Conservation (phyloP, 1,140 invertebrate species). For the Scaptomyza graminum region DNA sequence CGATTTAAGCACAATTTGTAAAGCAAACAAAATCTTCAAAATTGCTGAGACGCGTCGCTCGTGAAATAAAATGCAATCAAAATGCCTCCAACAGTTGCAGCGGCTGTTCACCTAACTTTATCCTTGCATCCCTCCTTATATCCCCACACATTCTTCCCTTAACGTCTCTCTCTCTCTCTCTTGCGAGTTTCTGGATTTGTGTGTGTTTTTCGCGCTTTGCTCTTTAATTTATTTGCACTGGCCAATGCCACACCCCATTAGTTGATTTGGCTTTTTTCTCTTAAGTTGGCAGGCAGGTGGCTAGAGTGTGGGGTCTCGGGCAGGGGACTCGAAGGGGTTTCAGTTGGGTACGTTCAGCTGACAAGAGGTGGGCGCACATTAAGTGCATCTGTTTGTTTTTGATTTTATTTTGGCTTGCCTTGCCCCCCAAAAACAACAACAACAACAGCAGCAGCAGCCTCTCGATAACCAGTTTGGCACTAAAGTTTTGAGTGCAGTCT, state of each 20-base stretch:
- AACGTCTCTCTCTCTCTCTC: background rate
- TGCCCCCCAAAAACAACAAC: background rate
- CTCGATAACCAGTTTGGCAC: constrained; percentile 49
- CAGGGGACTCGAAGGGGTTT: background rate
- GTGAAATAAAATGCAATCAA: constrained; percentile 78
- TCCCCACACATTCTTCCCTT: background rate
- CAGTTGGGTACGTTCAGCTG: constrained; percentile 1
- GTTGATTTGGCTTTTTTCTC: constrained; percentile 21
- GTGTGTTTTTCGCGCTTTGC: constrained; percentile 67
- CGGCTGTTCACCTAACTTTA: background rate
- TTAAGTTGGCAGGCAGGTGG: constrained; percentile 1
- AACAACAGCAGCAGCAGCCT: constrained; percentile 11
- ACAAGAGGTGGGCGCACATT: constrained; percentile 38
- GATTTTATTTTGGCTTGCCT: constrained; percentile 13
- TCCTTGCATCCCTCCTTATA: background rate
- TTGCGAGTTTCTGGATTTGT: constrained; percentile 33
- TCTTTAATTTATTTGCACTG: constrained; percentile 81
- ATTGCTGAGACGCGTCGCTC: constrained; percentile 25
- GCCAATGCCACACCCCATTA: constrained; percentile 77
- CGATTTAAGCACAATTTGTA: constrained; percentile 67
- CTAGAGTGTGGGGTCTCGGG: background rate
- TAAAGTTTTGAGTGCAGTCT: constrained; percentile 43
- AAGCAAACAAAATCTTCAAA: constrained; percentile 71
- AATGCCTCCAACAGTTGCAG: constrained; percentile 51
- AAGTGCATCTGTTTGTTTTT: constrained; percentile 49